Conservation (phyloP, 2,113 vertebrate genomes). For the Nasalis larvatus region DNA sequence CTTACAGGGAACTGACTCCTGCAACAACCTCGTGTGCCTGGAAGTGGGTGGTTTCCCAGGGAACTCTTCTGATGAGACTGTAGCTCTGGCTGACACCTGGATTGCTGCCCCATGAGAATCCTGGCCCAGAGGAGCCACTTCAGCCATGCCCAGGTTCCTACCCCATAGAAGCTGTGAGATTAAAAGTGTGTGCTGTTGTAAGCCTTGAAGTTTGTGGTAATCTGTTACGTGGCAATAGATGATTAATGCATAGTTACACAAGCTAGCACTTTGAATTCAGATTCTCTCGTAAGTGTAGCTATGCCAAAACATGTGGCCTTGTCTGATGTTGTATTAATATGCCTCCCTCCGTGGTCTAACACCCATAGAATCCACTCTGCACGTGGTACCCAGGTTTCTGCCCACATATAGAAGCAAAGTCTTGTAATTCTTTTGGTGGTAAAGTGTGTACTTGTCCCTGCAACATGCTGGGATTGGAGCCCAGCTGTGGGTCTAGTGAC, state of each 20-base stretch:
- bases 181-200: too few relatives aligned
- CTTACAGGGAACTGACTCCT: too few relatives aligned
- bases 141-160: neutral
- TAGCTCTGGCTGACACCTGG: rapidly evolving
- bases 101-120: neutral
- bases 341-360: neutral
- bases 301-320: neutral
- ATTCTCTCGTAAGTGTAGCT: neutral
- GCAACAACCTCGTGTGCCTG: rapidly evolving
- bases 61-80: neutral
- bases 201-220: neutral
- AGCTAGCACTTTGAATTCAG: neutral
- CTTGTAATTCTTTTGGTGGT: neutral
- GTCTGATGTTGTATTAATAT: too few relatives aligned
- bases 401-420: rapidly evolving
- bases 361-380: neutral
- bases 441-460: neutral
- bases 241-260: neutral
- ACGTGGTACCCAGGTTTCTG: neutral
- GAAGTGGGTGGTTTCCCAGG: rapidly evolving
- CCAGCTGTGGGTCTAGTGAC: neutral
- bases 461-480: neutral
- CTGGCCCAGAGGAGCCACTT: too few relatives aligned
- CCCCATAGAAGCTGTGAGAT: neutral
- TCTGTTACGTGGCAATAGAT: neutral